Evolutionary conservation across 2,113 vertebrate species (phyloP), one percentile per base, ranked within the genome.

Genomic region (Myotis brandtii): DNA sequence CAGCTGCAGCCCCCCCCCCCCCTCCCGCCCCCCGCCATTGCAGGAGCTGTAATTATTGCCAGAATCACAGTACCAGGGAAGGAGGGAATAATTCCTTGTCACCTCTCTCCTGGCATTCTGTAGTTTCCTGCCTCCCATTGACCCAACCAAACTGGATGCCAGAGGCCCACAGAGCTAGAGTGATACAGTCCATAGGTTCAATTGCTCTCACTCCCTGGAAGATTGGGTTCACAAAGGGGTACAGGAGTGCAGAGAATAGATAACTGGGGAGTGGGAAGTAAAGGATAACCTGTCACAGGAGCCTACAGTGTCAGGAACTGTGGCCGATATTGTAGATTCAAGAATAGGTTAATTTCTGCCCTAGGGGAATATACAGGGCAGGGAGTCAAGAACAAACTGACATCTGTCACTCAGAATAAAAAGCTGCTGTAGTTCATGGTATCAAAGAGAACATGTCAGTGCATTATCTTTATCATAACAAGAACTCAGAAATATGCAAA

Each of bases 401-500:
- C 21, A 43, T 23, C 7, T 54, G 6, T 56, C 8, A 32, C 40
- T 69, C 21, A 66, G 21, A 79, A 76, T 83, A 27, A 87, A 81
- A 80, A 80, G 1, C 1, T 52, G 2, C 37, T 76, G 1, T 50
- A 69, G 32, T 14, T 0, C 6, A 85, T 14, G 25, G 48, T 97
- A 98, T 64, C 30, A 89, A 21, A 98, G 86, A 91, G 97, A 93
- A 80, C 50, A 56, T 16, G 11, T 80, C 77, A 56, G 12, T 37
- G 52, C 50, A 56, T 80, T 80, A 56, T 37, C 25, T 56, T 56
- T 80, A 56, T 56, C 5, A 37, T 37, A 80, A 37, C 2, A n/a
- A 34, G 54, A 56, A 80, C 50, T 56, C 50, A 80, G n/a, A 54
- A 14, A 56, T 37, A 25, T 56, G n/a, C 1, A 4, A 37, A 80